A percentile compares a stretch with the other conserved stretches of the same genome.
phyloP scores from a whole-genome alignment of 2,888 invertebrate species.

The Carcina quercana region DNA sequence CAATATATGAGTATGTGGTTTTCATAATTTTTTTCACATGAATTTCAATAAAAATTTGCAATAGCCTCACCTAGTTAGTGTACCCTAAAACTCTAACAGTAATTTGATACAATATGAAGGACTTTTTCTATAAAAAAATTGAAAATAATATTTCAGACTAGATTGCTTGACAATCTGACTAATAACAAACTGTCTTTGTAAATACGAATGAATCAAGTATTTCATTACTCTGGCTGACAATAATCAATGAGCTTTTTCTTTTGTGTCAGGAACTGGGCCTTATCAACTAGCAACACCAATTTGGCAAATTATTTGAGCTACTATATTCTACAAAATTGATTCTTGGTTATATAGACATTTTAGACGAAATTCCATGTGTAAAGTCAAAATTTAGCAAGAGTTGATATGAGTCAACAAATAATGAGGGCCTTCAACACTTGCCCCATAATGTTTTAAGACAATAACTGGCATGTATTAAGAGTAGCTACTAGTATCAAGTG shows the following conservation, averaged over 20 bases:
- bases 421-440: too few relatives aligned
- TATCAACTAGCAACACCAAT: constrained; percentile 44
- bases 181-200: constrained; percentile 2
- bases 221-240: too few relatives aligned
- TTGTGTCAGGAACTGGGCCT: constrained; percentile 16
- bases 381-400: background rate
- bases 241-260: constrained; percentile 18
- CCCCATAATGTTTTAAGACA: too few relatives aligned
- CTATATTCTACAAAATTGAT: too few relatives aligned
- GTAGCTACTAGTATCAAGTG: too few relatives aligned
- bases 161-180: constrained; percentile 23
- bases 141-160: constrained; percentile 31
- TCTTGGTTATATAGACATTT: too few relatives aligned
- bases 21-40: too few relatives aligned
- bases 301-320: constrained; percentile 67
- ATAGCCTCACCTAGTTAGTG: background rate
- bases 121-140: constrained; percentile 1
- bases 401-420: background rate
- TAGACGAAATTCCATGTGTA: too few relatives aligned
- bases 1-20: too few relatives aligned
- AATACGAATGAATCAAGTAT: too few relatives aligned
- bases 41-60: too few relatives aligned
- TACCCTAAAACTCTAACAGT: background rate
- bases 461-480: too few relatives aligned
- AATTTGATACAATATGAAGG: background rate